A percentile compares a stretch with the other conserved stretches of the same genome.
These are phyloP conservation scores for Epinephelus coioides DNA, from an alignment of 2,797 vertebrate genomes.

Conservation along the genomic window DNA sequence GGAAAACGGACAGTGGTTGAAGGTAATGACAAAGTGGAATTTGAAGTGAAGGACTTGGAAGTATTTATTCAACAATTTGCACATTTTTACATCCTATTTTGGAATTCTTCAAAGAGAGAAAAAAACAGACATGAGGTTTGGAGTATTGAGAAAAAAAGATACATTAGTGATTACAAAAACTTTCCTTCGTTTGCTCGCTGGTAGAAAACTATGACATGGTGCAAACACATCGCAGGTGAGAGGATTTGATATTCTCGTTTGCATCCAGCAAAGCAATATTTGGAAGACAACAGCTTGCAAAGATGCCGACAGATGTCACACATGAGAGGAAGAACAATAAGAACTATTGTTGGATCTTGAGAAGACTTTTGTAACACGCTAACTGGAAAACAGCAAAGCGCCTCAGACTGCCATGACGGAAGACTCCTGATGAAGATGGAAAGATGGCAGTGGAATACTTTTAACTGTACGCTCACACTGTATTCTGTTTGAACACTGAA, in stretches of 20 bases:
- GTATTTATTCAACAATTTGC: slow-evolving; percentile 89
- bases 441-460: slow-evolving; percentile 70
- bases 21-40: slow-evolving; percentile 47
- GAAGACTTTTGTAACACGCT: slow-evolving; percentile 19
- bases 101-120: slow-evolving; percentile 52
- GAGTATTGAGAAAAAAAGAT: slow-evolving; percentile 42
- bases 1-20: slow-evolving; percentile 38
- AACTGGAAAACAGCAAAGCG: slow-evolving; percentile 57
- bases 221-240: slow-evolving; percentile 59
- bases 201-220: slow-evolving; percentile 72
- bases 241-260: slow-evolving; percentile 60
- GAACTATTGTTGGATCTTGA: slow-evolving; percentile 36
- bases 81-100: slow-evolving; percentile 85
- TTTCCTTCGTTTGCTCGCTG: slow-evolving; percentile 41
- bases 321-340: slow-evolving; percentile 29
- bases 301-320: slow-evolving; percentile 35
- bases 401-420: slow-evolving; percentile 43
- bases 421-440: slow-evolving; percentile 29
- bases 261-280: slow-evolving; percentile 33
- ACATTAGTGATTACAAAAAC: slow-evolving; percentile 34
- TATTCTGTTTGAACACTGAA: slow-evolving; percentile 91
- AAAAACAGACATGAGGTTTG: slow-evolving; percentile 37
- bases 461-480: slow-evolving; percentile 91
- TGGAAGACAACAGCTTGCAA: slow-evolving; percentile 27
- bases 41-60: slow-evolving; percentile 61